Evolutionary conservation across 2,888 invertebrate species (phyloP).

Genomic region (Lepidocyrtoides sp.): DNA sequence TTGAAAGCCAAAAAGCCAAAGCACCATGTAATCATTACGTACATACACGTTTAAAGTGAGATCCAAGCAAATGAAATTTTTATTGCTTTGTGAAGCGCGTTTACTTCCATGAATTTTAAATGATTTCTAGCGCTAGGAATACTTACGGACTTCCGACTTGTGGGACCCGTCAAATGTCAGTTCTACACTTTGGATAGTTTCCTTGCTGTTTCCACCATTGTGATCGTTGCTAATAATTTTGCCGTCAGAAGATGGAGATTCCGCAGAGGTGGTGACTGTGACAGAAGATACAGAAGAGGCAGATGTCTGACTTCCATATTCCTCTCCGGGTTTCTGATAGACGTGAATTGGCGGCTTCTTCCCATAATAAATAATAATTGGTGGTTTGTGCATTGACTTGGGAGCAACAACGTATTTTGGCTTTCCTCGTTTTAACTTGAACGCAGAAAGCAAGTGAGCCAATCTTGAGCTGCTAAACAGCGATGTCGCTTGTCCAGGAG

Average conservation of each 20-base stretch:
- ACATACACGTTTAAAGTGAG: neutral
- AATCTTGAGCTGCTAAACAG: conserved; percentile 50
- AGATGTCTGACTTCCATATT: conserved; percentile 5
- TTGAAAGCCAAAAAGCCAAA: neutral
- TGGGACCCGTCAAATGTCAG: conserved; percentile 80
- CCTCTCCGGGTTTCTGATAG: conserved; percentile 86
- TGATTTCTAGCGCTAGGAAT: neutral
- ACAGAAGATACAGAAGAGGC: conserved; percentile 56
- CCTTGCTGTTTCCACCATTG: conserved; percentile 14
- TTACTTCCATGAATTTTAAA: conserved; percentile 53
- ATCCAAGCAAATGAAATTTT: conserved; percentile 19
- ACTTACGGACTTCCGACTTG: conserved; percentile 80
- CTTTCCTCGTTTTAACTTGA: conserved; percentile 71
- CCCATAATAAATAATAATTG: conserved; percentile 87
- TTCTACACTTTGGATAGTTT: conserved; percentile 60
- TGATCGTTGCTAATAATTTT: neutral
- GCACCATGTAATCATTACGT: neutral
- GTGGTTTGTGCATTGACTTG: conserved; percentile 86
- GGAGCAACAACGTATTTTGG: conserved; percentile 86
- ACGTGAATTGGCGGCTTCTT: conserved; percentile 86
- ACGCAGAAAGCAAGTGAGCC: conserved; percentile 61
- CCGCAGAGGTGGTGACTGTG: neutral
- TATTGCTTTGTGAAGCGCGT: neutral
- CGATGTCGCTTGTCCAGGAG: neutral
- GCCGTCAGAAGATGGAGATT: neutral